A percentile compares a stretch with the other conserved stretches of the same genome.
Conservation (phyloP, 2,113 vertebrate species). For the Alces alces region DNA sequence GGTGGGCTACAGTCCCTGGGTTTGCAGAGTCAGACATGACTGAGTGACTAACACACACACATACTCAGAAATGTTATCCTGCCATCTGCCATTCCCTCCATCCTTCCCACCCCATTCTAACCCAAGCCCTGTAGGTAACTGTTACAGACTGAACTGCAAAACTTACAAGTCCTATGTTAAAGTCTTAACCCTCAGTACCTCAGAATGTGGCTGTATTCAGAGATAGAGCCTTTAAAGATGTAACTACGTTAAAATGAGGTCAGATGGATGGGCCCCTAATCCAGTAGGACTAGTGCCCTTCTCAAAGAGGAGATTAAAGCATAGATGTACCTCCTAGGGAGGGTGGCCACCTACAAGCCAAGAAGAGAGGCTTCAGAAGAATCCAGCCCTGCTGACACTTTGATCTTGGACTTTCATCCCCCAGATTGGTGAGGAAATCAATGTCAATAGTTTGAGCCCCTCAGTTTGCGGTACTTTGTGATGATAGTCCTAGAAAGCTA, state of each 20-base stretch:
- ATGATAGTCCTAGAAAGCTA: background rate
- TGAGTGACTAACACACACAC: background rate
- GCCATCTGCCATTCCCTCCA: background rate
- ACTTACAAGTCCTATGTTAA: background rate
- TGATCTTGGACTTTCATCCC: background rate
- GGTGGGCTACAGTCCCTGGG: background rate
- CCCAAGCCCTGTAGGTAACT: background rate
- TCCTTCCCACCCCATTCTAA: background rate
- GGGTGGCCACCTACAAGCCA: no score
- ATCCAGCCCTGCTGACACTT: background rate
- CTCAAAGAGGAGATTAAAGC: background rate
- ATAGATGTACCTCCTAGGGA: background rate
- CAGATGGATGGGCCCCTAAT: accelerated
- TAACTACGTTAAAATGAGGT: background rate
- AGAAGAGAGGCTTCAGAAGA: background rate
- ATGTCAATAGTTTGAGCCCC: background rate
- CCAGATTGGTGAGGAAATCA: background rate
- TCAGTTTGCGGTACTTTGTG: background rate
- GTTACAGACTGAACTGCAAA: background rate
- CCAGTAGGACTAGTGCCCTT: background rate
- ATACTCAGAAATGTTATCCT: background rate
- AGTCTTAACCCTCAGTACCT: background rate
- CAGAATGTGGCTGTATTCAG: background rate
- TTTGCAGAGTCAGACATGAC: background rate
- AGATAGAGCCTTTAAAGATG: background rate